Percentiles rank a stretch among this genome's conserved stretches.
phyloP scores from a whole-genome alignment of 2,888 invertebrate genomes.

The Drosophila cyrtoloma region DNA sequence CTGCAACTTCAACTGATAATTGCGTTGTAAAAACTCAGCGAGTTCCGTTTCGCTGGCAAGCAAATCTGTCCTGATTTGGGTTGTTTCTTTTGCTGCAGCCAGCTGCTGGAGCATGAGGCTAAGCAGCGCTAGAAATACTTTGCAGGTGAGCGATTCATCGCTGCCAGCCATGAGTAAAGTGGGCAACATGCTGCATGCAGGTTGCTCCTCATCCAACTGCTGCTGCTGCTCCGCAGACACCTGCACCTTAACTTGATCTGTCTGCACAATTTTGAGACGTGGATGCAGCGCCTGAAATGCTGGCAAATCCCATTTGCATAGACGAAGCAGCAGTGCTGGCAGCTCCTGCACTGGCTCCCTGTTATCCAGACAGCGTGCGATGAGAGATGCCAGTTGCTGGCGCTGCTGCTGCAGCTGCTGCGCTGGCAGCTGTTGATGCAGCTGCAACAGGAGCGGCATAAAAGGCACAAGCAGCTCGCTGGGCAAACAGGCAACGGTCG shows the following conservation, averaged over 20 bases:
- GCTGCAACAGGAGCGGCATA: slow-evolving; percentile 78
- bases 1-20: slow-evolving; percentile 77
- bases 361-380: slow-evolving; percentile 81
- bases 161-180: slow-evolving; percentile 69
- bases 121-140: slow-evolving; percentile 79
- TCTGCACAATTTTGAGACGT: slow-evolving; percentile 62
- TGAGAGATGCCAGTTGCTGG: slow-evolving; percentile 58
- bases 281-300: slow-evolving; percentile 67
- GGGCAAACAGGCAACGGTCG: slow-evolving; percentile 80
- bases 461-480: slow-evolving; percentile 74
- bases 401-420: slow-evolving; percentile 43
- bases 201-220: slow-evolving; percentile 44
- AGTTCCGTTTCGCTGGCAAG: slow-evolving; percentile 78
- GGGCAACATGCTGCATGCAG: slow-evolving; percentile 57
- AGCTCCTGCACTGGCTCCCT: slow-evolving; percentile 67
- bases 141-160: slow-evolving; percentile 79
- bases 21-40: slow-evolving; percentile 66
- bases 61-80: slow-evolving; percentile 56
- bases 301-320: slow-evolving; percentile 53
- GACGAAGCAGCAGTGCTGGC: slow-evolving; percentile 61
- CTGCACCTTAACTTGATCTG: slow-evolving; percentile 54
- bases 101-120: slow-evolving; percentile 57
- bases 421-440: slow-evolving; percentile 70
- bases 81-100: background rate
- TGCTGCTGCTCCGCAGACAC: slow-evolving; percentile 49